Percentiles rank a stretch among this genome's conserved stretches.
Conservation (phyloP, 2,113 vertebrate genomes). For the Macrotus californicus region DNA sequence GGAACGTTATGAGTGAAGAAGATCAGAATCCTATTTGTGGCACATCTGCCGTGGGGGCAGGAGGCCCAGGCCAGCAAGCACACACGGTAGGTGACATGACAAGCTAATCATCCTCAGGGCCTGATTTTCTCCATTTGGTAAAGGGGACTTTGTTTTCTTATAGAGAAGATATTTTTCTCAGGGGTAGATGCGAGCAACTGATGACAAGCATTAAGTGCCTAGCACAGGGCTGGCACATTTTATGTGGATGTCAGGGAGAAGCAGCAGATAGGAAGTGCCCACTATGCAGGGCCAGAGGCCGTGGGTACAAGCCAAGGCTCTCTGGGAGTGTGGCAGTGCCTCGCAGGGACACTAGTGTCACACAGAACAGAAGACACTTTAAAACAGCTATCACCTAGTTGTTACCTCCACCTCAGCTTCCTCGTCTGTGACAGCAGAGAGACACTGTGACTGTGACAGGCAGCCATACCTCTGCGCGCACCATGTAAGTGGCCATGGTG, state of each 20-base stretch:
- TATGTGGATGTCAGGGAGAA: background rate
- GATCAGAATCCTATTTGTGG: background rate
- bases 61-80: background rate
- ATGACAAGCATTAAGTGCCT: background rate
- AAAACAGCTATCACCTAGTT: background rate
- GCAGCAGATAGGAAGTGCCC: background rate
- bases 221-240: background rate
- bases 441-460: background rate
- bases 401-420: background rate
- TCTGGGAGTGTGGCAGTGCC: background rate
- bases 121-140: background rate
- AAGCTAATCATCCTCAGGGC: background rate
- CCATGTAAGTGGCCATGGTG: background rate
- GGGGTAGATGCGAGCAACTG: background rate
- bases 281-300: background rate
- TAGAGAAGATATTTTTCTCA: background rate
- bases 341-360: background rate
- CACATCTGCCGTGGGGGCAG: background rate
- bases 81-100: background rate
- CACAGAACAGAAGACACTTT: background rate
- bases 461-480: background rate
- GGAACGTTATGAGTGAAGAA: background rate
- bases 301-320: background rate
- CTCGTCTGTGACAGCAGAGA: background rate
- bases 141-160: background rate